phyloP scores from a whole-genome alignment of 2,797 vertebrate genomes.

The Typhlichthys subterraneus region DNA sequence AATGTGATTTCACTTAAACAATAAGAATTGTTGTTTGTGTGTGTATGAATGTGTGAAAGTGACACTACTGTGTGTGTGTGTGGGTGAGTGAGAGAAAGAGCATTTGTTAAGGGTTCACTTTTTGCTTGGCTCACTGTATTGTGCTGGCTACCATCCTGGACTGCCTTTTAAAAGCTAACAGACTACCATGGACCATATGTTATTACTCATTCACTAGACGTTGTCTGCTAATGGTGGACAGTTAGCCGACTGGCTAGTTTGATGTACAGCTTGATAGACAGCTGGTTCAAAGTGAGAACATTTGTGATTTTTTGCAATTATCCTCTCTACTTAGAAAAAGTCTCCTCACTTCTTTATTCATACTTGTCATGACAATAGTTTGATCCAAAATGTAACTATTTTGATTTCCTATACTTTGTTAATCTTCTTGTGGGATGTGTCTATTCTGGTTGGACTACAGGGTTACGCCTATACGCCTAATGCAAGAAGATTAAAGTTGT shows the following conservation, averaged over 20 bases:
- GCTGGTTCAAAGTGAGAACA: no score
- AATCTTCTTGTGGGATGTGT: no score
- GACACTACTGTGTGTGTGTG: not conserved
- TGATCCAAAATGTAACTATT: no score
- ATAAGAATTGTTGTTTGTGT: not conserved
- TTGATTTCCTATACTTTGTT: no score
- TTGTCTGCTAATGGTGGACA: constrained; percentile 16
- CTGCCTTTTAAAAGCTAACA: constrained; percentile 48
- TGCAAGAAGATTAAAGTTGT: no score
- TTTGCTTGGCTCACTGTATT: constrained; percentile 41
- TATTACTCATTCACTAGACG: constrained; percentile 37
- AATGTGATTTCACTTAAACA: constrained; percentile 6
- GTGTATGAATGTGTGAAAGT: constrained; percentile 2
- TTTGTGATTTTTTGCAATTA: constrained; percentile 2
- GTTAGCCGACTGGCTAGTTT: not conserved
- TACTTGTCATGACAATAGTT: no score
- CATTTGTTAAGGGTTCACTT: constrained; percentile 23
- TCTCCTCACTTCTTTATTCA: no score
- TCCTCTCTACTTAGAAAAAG: constrained; percentile 1
- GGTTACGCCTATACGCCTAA: no score
- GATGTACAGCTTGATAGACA: not conserved
- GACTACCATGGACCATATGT: constrained; percentile 37
- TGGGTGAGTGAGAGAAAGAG: not conserved
- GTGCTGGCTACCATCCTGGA: constrained; percentile 36
- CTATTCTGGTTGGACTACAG: no score